Base-by-base conservation (phyloP, 1,140 invertebrate genomes). In the Lepidotrigona ventralis region DNA sequence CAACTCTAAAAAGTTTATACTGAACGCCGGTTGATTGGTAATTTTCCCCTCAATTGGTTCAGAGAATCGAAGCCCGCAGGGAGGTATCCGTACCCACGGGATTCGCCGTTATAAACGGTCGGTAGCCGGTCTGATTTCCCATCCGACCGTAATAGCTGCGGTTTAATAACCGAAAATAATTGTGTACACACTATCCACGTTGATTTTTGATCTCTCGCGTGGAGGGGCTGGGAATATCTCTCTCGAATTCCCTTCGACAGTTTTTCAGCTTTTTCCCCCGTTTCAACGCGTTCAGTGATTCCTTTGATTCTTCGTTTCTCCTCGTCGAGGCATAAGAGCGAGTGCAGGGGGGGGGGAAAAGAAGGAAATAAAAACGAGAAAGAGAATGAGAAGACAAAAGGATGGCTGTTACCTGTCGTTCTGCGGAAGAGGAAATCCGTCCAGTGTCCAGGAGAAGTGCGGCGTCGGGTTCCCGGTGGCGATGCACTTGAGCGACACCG, bases 391-490 rank as follows among this genome's bases (percentile, higher is more conserved):
- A 46, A 46, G 9, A 46, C 39, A 39, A 77, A 72, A 33, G 12
- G 53, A 46, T 5, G 46, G 39, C 63, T 54, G 77, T 66, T 93
- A 95, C 95, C 95, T 95, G 86, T 95, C 95, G 91, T 95, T 95
- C 89, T 96, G 96, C 39, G 96, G 96, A 90, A 98, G 96, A 72
- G 97, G 96, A 94, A 98, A 98, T 71, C 97, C 97, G 92, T 98
- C 98, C 84, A 98, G 94, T 56, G 97, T 96, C 98, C 98, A 98
- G 72, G 96, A 96, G 93, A 98, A 98, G 92, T 97, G 97, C 26
- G 98, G 98, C 70, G 97, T 97, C 29, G 98, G 98, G 93, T 98
- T 98, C 73, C 98, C 98, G 88, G 97, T 97, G 15, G 98, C 98
- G 60, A 97, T 97, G 94, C 98, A 99, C 94, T 98, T 98, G 85